Evolutionary conservation across 1,140 invertebrate genomes (phyloP).

Genomic region (Hormaphis cornu): DNA sequence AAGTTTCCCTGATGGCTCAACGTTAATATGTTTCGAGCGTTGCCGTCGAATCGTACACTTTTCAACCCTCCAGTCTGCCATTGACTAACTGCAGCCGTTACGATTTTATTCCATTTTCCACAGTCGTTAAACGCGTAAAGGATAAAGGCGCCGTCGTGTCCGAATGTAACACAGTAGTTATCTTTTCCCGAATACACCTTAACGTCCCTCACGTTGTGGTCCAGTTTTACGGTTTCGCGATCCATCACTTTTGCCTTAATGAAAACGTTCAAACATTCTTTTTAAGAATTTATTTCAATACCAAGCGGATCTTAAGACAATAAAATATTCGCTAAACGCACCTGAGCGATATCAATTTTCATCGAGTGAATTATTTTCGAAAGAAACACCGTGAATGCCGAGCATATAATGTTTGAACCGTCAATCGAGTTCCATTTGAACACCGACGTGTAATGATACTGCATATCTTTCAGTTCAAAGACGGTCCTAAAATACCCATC

Average conservation of each 20-base stretch:
- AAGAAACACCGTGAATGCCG: neutral
- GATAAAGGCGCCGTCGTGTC: neutral
- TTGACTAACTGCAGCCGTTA: neutral
- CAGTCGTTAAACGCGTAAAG: neutral
- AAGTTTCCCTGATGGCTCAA: conserved; percentile 22
- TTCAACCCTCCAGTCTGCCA: conserved; percentile 24
- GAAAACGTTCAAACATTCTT: neutral
- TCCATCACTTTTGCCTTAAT: neutral
- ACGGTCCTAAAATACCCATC: neutral
- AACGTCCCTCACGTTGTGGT: neutral
- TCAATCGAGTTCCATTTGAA: neutral
- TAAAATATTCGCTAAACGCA: neutral
- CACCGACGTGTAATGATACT: neutral
- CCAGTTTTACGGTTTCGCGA: neutral
- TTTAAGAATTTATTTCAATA: neutral
- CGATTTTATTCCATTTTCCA: neutral
- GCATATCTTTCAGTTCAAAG: neutral
- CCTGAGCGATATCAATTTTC: neutral
- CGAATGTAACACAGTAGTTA: conserved; percentile 3
- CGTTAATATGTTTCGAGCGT: conserved; percentile 16
- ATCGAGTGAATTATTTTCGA: neutral
- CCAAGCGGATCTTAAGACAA: neutral
- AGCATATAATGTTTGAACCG: neutral
- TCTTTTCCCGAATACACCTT: neutral
- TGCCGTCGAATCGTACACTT: neutral